These are phyloP conservation scores for Trichoplusia ni DNA, from an alignment of 1,140 invertebrate species.

Conservation along the genomic window DNA sequence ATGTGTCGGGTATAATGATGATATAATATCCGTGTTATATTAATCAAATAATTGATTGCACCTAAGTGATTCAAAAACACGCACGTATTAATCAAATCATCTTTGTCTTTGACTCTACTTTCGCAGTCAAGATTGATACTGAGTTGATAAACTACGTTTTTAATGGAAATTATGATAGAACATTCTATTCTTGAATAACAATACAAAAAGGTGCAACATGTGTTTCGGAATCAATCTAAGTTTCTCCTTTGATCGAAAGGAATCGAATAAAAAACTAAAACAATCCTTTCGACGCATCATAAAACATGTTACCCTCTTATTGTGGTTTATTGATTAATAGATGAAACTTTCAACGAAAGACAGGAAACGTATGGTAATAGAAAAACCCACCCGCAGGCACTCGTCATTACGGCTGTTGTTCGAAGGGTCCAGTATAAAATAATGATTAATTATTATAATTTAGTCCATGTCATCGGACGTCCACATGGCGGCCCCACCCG, in stretches of 20 bases:
- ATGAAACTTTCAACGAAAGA: conserved; percentile 42
- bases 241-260: conserved; percentile 15
- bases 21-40: no score
- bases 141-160: no score
- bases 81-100: no score
- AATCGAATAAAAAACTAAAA: conserved; percentile 6
- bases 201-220: background rate
- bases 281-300: conserved; percentile 29
- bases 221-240: background rate
- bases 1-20: no score
- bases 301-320: conserved; percentile 36
- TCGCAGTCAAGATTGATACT: no score
- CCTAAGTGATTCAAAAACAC: no score
- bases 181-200: no score
- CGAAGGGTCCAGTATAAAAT: conserved; percentile 59
- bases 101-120: no score
- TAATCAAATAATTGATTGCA: no score
- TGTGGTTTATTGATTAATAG: conserved; percentile 67
- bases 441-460: conserved; percentile 76
- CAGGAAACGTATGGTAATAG: conserved; percentile 61
- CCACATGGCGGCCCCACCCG: conserved; percentile 54
- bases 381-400: conserved; percentile 55
- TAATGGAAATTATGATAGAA: no score
- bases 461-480: conserved; percentile 67
- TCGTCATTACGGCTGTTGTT: conserved; percentile 59